These are phyloP conservation scores for Dryocosmus kuriphilus DNA, from an alignment of 2,888 invertebrate genomes.

Conservation along the genomic window DNA sequence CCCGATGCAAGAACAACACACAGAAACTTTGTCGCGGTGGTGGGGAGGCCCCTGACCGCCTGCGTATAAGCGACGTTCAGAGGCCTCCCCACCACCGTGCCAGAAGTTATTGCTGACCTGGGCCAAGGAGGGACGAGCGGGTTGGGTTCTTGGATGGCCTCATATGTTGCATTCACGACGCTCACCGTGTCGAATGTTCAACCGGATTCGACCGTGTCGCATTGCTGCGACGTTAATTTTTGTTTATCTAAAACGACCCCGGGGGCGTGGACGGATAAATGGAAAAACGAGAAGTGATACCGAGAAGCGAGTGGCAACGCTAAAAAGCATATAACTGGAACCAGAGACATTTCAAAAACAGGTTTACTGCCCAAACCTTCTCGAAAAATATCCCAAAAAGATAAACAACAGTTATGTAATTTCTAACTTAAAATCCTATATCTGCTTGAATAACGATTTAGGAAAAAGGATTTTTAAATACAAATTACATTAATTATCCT, in stretches of 20 bases:
- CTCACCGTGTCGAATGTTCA: conserved; percentile 14
- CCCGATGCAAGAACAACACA: no score
- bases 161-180: conserved; percentile 20
- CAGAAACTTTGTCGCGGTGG: no score
- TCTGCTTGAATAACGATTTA: no score
- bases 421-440: neutral
- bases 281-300: conserved; percentile 38
- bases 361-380: conserved; percentile 18
- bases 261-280: conserved; percentile 37
- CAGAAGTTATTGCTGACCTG: conserved; percentile 24
- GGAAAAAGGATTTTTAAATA: no score
- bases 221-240: conserved; percentile 30
- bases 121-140: conserved; percentile 26
- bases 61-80: no score
- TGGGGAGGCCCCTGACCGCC: no score
- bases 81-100: no score
- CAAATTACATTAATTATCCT: no score
- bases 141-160: conserved; percentile 18
- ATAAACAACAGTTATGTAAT: conserved; percentile 23
- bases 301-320: conserved; percentile 5
- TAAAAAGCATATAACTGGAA: neutral
- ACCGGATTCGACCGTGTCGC: conserved; percentile 34
- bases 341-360: conserved; percentile 22
- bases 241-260: conserved; percentile 38
- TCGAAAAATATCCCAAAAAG: conserved; percentile 8